These are phyloP conservation scores for Aphrophora alni DNA, from an alignment of 2,888 invertebrate genomes.

Conservation along the genomic window DNA sequence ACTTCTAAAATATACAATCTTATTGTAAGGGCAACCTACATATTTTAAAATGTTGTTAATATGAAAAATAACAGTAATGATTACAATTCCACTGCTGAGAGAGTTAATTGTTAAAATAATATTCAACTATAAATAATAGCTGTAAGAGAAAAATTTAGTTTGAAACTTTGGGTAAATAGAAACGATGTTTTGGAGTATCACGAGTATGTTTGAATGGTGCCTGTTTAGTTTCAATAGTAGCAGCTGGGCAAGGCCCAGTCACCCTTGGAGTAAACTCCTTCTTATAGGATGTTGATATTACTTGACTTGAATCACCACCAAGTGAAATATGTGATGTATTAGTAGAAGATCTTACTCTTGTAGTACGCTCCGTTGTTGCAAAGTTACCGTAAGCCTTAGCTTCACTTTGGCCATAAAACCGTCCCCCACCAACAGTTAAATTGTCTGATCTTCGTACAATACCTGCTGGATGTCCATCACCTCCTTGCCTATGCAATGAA, in stretches of 20 bases:
- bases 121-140: not conserved
- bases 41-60: not conserved
- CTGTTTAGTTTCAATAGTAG: constrained; percentile 72
- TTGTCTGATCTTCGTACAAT: constrained; percentile 68
- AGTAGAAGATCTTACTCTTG: constrained; percentile 61
- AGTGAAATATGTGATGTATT: constrained; percentile 79
- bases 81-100: not conserved
- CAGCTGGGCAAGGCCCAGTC: constrained; percentile 81
- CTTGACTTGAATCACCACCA: constrained; percentile 63
- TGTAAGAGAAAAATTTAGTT: constrained; percentile 3
- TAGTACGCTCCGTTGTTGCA: constrained; percentile 65
- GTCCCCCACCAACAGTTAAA: constrained; percentile 68
- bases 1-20: not conserved
- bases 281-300: constrained; percentile 70
- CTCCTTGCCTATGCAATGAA: constrained; percentile 72
- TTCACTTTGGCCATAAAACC: constrained; percentile 75
- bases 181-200: constrained; percentile 84
- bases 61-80: not conserved
- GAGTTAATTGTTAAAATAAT: not conserved
- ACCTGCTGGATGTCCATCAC: constrained; percentile 42
- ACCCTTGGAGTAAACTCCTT: constrained; percentile 75
- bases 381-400: constrained; percentile 74
- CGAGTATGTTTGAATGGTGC: constrained; percentile 84
- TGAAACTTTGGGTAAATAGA: constrained; percentile 72
- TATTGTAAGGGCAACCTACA: not conserved